These are phyloP conservation scores for Chascanopsetta lugubris DNA, from an alignment of 2,113 vertebrate genomes.

Conservation along the genomic window DNA sequence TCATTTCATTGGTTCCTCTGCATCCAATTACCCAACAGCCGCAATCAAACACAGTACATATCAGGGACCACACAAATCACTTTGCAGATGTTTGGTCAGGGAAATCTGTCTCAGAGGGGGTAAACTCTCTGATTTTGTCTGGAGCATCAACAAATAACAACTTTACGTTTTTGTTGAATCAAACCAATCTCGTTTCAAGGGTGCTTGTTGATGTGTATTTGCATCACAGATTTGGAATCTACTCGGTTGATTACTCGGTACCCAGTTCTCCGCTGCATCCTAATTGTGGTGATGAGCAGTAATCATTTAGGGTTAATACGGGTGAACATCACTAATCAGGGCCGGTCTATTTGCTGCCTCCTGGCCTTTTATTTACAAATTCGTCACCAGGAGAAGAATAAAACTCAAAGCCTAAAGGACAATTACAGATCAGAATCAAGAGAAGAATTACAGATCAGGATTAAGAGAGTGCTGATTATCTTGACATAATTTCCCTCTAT, in stretches of 20 bases:
- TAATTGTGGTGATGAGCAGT: slow-evolving; percentile 59
- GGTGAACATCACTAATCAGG: slow-evolving; percentile 57
- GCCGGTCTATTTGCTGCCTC: slow-evolving; percentile 36
- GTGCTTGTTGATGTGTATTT: slow-evolving; percentile 34
- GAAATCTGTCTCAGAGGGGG: slow-evolving; percentile 17
- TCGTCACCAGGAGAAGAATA: slow-evolving; percentile 23
- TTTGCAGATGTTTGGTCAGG: slow-evolving; percentile 28
- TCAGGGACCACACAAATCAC: slow-evolving; percentile 34
- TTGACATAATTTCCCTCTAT: neutral
- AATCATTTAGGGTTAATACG: slow-evolving; percentile 74
- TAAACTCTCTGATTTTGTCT: slow-evolving; percentile 24
- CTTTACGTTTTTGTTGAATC: slow-evolving; percentile 31
- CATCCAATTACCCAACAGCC: slow-evolving; percentile 40
- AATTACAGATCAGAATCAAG: slow-evolving; percentile 3
- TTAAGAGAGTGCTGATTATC: neutral
- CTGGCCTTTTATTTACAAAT: slow-evolving; percentile 45
- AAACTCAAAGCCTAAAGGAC: slow-evolving; percentile 5
- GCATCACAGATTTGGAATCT: slow-evolving; percentile 28
- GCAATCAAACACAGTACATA: slow-evolving; percentile 43
- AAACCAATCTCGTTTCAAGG: slow-evolving; percentile 32
- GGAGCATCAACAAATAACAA: slow-evolving; percentile 11
- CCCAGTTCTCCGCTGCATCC: slow-evolving; percentile 46
- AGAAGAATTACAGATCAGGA: slow-evolving; percentile 13
- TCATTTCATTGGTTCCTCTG: slow-evolving; percentile 41
- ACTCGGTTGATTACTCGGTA: slow-evolving; percentile 56